These are phyloP conservation scores for Cynodonichthys magdalenae DNA, from an alignment of 2,797 vertebrate species.

Conservation along the genomic window DNA sequence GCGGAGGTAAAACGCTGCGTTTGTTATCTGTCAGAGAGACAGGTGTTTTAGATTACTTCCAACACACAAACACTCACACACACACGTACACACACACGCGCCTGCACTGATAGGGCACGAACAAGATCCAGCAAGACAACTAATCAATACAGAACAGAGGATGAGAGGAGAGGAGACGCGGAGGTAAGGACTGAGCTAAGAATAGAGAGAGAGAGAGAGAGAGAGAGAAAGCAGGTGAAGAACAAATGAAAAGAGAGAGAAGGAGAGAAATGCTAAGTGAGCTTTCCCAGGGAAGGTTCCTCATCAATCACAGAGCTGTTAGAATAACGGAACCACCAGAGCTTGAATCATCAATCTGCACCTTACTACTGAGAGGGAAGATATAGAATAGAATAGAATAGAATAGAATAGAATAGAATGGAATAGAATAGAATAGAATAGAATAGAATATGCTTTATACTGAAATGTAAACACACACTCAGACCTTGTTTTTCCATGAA, in stretches of 20 bases:
- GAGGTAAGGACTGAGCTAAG: slow-evolving; percentile 27
- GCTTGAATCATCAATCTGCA: slow-evolving; percentile 71
- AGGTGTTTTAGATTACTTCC: slow-evolving; percentile 78
- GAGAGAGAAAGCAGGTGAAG: slow-evolving; percentile 25
- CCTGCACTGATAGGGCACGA: slow-evolving; percentile 63
- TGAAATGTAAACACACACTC: too few relatives aligned
- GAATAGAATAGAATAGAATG: slow-evolving; percentile 7
- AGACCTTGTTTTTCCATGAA: too few relatives aligned
- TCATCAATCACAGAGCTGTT: slow-evolving; percentile 84
- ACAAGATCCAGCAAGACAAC: slow-evolving; percentile 80
- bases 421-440: slow-evolving; percentile 8
- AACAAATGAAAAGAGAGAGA: slow-evolving; percentile 24
- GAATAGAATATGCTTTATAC: too few relatives aligned
- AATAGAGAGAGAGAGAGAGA: slow-evolving; percentile 21
- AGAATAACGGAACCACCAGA: slow-evolving; percentile 71
- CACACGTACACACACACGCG: slow-evolving; percentile 39
- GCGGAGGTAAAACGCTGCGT: slow-evolving; percentile 77
- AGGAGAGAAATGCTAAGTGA: slow-evolving; percentile 72
- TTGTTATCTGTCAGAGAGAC: slow-evolving; percentile 84
- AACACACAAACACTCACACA: slow-evolving; percentile 49
- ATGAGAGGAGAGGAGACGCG: slow-evolving; percentile 45
- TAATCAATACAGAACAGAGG: slow-evolving; percentile 79
- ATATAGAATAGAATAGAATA: background rate
- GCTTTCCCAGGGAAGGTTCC: slow-evolving; percentile 72
- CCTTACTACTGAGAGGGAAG: slow-evolving; percentile 43